Evolutionary conservation across 2,888 invertebrate genomes (phyloP).

Genomic region (Sesamia inferens): DNA sequence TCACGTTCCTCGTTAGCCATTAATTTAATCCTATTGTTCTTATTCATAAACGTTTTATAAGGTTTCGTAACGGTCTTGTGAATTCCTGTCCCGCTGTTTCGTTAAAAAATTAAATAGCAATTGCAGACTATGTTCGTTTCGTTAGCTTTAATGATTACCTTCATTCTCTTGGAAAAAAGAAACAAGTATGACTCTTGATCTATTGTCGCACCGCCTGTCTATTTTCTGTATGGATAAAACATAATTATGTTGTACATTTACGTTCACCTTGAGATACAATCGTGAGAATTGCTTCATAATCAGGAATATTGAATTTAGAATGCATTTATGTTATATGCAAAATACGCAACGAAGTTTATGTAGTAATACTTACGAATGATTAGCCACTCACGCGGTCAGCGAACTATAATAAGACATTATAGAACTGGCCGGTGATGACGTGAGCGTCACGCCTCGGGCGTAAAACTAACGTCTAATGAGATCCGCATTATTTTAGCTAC

Average conservation of each 20-base stretch:
- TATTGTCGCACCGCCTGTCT: slow-evolving; percentile 43
- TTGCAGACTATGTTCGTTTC: slow-evolving; percentile 53
- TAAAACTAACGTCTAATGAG: slow-evolving; percentile 59
- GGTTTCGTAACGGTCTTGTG: slow-evolving; percentile 57
- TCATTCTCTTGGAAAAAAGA: slow-evolving; percentile 61
- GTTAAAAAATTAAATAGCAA: slow-evolving; percentile 56
- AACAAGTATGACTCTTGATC: slow-evolving; percentile 38
- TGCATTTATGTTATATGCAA: slow-evolving; percentile 33
- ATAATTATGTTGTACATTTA: slow-evolving; percentile 50
- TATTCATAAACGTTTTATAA: slow-evolving; percentile 35
- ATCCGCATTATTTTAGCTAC: slow-evolving; percentile 58
- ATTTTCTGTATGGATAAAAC: slow-evolving; percentile 51
- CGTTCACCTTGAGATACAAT: slow-evolving; percentile 58
- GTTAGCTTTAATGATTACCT: slow-evolving; percentile 61
- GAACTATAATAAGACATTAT: slow-evolving; percentile 56
- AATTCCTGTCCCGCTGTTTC: slow-evolving; percentile 45
- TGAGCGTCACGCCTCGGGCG: slow-evolving; percentile 55
- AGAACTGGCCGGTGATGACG: slow-evolving; percentile 49
- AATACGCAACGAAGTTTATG: slow-evolving; percentile 43
- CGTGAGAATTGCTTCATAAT: slow-evolving; percentile 56
- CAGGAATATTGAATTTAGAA: slow-evolving; percentile 37
- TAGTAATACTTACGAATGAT: slow-evolving; percentile 44
- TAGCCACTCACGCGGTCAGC: slow-evolving; percentile 46
- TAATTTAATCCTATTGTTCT: slow-evolving; percentile 53
- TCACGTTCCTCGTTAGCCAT: slow-evolving; percentile 65